A percentile compares a stretch with the other conserved stretches of the same genome.
Conservation (phyloP, 53 echinoderm and acorn worm species). For the Pentamera pediparva region DNA sequence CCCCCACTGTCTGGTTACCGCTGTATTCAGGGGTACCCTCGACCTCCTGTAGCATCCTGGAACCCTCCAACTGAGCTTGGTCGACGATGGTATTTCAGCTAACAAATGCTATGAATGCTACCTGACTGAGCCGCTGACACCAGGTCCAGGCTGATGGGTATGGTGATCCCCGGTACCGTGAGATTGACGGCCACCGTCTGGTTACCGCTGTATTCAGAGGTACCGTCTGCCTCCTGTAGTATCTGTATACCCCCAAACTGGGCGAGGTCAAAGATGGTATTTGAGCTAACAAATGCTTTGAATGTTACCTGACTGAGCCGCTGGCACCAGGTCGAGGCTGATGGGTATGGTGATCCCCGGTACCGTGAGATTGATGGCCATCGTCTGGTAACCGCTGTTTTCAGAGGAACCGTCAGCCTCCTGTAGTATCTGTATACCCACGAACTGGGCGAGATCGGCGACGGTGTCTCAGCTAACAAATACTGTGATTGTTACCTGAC, state of each 20-base stretch:
- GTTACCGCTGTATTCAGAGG: not conserved
- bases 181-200: constrained; percentile 14
- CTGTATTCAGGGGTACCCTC: too few species aligned
- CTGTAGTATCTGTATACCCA: constrained; percentile 12
- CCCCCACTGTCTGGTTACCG: not conserved
- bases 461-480: not conserved
- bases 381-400: constrained; percentile 4
- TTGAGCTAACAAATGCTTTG: not conserved
- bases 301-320: constrained; percentile 14
- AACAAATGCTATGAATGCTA: too few species aligned
- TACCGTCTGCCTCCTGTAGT: not conserved
- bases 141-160: constrained; percentile 8
- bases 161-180: constrained; percentile 10
- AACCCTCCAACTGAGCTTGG: too few species aligned
- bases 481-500: constrained; percentile 1
- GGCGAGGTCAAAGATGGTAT: not conserved
- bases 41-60: too few species aligned
- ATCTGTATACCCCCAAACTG: constrained; percentile 24
- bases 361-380: constrained; percentile 8
- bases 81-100: too few species aligned
- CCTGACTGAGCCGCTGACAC: constrained; percentile 17
- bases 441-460: constrained; percentile 19
- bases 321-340: constrained; percentile 4
- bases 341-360: constrained; percentile 10
- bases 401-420: not conserved